Evolutionary conservation across 2,797 vertebrate species (phyloP), one percentile per base, ranked within the genome.

Genomic region (Xiphorhynchus erythropygius): DNA sequence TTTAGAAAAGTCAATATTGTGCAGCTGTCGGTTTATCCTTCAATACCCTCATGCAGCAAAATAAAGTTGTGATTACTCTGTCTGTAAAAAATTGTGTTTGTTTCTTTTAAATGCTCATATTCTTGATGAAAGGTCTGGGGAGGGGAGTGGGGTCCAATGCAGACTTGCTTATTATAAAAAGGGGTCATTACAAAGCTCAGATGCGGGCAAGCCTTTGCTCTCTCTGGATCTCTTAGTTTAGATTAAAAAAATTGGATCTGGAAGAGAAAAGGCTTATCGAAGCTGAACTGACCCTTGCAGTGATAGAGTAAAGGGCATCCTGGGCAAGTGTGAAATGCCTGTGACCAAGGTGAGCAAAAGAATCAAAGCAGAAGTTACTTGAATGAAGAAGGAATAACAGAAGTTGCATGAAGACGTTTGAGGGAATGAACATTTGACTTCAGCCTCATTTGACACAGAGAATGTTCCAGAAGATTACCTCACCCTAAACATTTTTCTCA

Each of bases 121-220:
- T 50, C 35, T 47, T 55, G 17, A 52, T 30, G 27, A 74, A 60
- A 9, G 4, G 10, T 55, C 23, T 32, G 8, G 2, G 3, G 2
- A 3, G 0, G 9, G 1, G 3, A 30, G 13, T 4, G 1, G 15
- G 10, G 7, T 33, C 19, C 1, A 1, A 7, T 62, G 84, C 19
- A 74, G 44, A 33, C 44, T 82, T 76, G 47, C 25, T n/a, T n/a
- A n/a, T n/a, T 74, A 13, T 49, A 55, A 84, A 57, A 76, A 39
- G 14, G 13, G 10, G 21, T 39, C 41, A 59, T 69, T 76, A 55
- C 67, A 69, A 81, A 79, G 10, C 7, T 1, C 6, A 30, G 33
- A 63, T 23, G 11, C 5, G 9, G 46, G 5, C 18, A 87, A 89
- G 28, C 7, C n/a, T 64, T 71, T 86, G 5, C 21, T 76, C 21